Evolutionary conservation across 1,140 invertebrate genomes (phyloP), one percentile per base, ranked within the genome.

Genomic region (Cydia pomonella): DNA sequence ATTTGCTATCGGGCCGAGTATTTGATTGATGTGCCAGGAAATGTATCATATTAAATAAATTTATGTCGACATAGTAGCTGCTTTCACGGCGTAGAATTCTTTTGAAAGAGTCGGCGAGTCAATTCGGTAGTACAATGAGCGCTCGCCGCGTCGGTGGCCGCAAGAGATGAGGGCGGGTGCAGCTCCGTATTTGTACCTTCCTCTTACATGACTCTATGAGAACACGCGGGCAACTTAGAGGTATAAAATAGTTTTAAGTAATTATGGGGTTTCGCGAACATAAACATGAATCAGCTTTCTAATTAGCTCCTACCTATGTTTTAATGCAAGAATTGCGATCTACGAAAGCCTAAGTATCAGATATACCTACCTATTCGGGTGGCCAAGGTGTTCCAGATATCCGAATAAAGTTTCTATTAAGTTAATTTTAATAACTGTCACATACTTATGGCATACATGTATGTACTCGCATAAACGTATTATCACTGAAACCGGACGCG

Each of bases 1-100:
- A 77, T 79, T 82, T 72, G 79, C 76, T 63, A 77, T 44, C 73
- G 64, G 23, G 73, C 78, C 77, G 74, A 50, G 79, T 73, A 53
- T 78, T 77, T 89, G 85, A 91, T 88, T 91, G 87, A 91, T 90
- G 84, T 88, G 77, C 78, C 77, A 80, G 81, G 77, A 84, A 88
- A 83, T 85, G 83, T 87, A 88, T 88, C 81, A 82, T 81, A 89
- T 89, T 87, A 88, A 86, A 88, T 87, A 82, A 82, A 87, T 85
- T 89, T 84, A 87, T 81, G 81, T 76, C 80, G 77, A 77, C 76
- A 84, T 84, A 85, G 81, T 85, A 77, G 79, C 80, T 84, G 82
- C 83, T 89, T 88, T 87, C 82, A 85, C 82, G 82, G 80, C 79
- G 76, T 78, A 83, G 82, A 82, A 80, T 85, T 85, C 80, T 80